Evolutionary conservation across 2,888 invertebrate genomes (phyloP).

Genomic region (Drosophila parthenogenetica): DNA sequence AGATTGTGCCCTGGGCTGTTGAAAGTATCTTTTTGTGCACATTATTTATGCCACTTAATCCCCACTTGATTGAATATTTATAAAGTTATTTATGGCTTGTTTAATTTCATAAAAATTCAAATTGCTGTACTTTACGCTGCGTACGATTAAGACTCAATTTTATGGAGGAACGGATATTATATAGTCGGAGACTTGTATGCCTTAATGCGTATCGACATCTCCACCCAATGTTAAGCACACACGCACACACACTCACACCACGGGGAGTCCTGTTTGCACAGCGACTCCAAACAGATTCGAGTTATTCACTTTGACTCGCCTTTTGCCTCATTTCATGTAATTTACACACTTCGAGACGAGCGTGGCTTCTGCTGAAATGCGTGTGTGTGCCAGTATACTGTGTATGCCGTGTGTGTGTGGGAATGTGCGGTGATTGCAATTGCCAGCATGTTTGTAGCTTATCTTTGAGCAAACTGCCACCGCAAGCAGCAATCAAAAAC

Average conservation of each 20-base stretch:
- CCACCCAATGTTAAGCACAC: background rate
- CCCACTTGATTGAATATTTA: background rate
- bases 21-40: background rate
- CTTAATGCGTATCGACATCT: conserved; percentile 32
- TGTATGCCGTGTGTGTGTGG: conserved; percentile 8
- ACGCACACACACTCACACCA: conserved; percentile 12
- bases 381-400: conserved; percentile 1
- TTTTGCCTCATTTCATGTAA: conserved; percentile 46
- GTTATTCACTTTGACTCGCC: conserved; percentile 33
- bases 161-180: background rate
- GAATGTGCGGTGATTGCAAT: conserved; percentile 25
- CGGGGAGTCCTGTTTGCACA: conserved; percentile 46
- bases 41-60: background rate
- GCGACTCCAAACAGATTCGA: conserved; percentile 37
- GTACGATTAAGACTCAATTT: background rate
- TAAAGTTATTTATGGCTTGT: background rate
- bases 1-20: background rate
- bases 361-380: conserved; percentile 3
- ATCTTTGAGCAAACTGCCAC: conserved; percentile 53
- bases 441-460: conserved; percentile 50
- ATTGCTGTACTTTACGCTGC: background rate
- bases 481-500: conserved; percentile 66
- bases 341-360: conserved; percentile 49
- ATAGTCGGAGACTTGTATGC: background rate
- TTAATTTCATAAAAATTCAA: background rate